Evolutionary conservation across 2,888 invertebrate species (phyloP).

Genomic region (Heliconius sara): DNA sequence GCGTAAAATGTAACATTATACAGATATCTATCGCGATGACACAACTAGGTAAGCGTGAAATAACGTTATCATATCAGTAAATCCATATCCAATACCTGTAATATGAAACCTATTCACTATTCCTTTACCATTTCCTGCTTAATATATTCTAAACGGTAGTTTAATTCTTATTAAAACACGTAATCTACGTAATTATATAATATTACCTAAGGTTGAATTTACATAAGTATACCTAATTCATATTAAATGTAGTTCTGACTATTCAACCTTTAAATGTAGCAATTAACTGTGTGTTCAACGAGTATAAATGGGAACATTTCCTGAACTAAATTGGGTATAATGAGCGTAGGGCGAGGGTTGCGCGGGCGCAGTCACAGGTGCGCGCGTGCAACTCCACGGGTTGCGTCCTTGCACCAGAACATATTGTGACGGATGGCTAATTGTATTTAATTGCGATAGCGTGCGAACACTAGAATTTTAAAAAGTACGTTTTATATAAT

Average conservation of each 20-base stretch:
- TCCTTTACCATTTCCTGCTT: neutral
- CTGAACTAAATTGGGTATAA: conserved; percentile 76
- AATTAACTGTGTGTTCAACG: conserved; percentile 70
- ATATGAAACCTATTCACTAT: conserved; percentile 1
- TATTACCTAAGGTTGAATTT: neutral
- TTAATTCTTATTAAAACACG: neutral
- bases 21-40: conserved; percentile 31
- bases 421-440: conserved; percentile 60
- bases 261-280: conserved; percentile 61
- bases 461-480: conserved; percentile 51
- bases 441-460: conserved; percentile 66
- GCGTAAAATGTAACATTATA: conserved; percentile 58
- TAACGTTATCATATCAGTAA: conserved; percentile 10
- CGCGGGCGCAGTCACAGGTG: conserved; percentile 71
- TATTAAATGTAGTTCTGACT: conserved; percentile 45
- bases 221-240: neutral
- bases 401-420: conserved; percentile 46
- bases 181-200: neutral
- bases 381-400: conserved; percentile 62
- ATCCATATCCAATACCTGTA: neutral
- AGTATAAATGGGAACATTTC: conserved; percentile 75
- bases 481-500: neutral
- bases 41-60: conserved; percentile 25
- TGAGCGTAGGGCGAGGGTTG: conserved; percentile 70
- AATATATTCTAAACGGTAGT: neutral